Evolutionary conservation across 2,888 invertebrate genomes (phyloP), one percentile per base, ranked within the genome.

Genomic region (Macrostomum cliftonense): DNA sequence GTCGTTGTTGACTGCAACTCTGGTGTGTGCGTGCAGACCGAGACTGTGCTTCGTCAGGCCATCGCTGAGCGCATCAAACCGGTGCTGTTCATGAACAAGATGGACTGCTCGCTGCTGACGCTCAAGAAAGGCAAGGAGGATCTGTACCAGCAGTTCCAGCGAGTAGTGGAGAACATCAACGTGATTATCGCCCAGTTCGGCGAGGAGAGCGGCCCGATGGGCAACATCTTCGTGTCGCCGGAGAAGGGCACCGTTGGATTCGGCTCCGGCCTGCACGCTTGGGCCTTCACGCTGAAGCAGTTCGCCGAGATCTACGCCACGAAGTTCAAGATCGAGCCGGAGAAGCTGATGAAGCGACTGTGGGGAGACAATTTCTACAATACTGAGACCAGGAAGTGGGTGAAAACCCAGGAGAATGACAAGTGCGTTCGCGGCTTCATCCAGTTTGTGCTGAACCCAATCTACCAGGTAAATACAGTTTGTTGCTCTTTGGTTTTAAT

Each of bases 311-410:
- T 97, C 83, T 99, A 99, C 70, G 83, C 91, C 37, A 85, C 85
- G 69, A 97, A 95, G 75, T 99, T 99, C 79, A 89, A 91, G 76
- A 61, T 60, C 14, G 62, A 93, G 72, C 81, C 82, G 46, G 83
- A 82, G 59, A 95, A 95, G 72, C 80, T 99, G 64, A 97, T 99
- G 95, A 89, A 84, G 59, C 68, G 73, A 54, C 61, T 76, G 42
- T 99, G 97, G 97, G 97, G 97, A 65, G 95, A 99, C 73, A 91
- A 91, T 73, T 99, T 93, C 79, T 97, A 91, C 78, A 89, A 91
- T 62, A 76, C 82, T 54, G 82, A 83, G 68, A 87, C 89, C 56
- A 97, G 93, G 82, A 97, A 97, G 72, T 97, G 97, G 97, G 77
- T 82, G 50, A 88, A 85, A 54, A 85, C 87, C 78, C 87, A 87